Base-by-base conservation (phyloP, 92 coral and sea anemone species). In the Heliopora coerulea region DNA sequence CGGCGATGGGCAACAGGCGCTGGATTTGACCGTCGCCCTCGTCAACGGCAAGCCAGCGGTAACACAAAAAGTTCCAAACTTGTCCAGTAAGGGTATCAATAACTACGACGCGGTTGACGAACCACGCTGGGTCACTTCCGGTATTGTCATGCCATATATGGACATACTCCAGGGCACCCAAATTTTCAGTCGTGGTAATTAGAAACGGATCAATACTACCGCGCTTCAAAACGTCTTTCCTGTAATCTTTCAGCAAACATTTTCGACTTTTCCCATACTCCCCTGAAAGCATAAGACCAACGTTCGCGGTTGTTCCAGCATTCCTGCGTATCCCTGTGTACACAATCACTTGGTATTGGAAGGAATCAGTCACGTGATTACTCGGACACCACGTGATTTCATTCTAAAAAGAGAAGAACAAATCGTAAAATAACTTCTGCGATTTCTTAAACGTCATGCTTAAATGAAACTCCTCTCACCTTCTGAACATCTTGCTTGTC, bases 41-140 rank as follows among this genome's bases (percentile, higher is more conserved):
- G 65, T 95, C 99, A 19, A 95, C 96, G 6, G 99, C 99, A 12
- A 95, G 88, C 99, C 99, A 95, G 54, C 88, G 81, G 44, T 95
- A 82, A 65, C 99, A 95, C 58, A 95, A 49, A 59, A 95, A 95
- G 73, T 85, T 73, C 74, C 82, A 85, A 10, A 75, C 69, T 27
- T 80, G 79, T 21, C 85, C 76, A n/a, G 88, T 82, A 33, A 86
- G 85, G 33, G 81, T 19, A 65, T 95, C 91, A 12, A 86, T 89
- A 41, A 95, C 81, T 0, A 81, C 81, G 34, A 95, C 74, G 74
- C 83, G 91, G 41, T 91, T 95, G 20, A 95, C 75, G 37, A 84
- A 95, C 95, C 96, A 81, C 14, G 99, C 91, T 7, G 99, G 99
- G 54, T 88, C 86, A 29, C 65, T 76, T 65, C 99, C 99, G 60